Percentiles rank a stretch among this genome's conserved stretches.
Evolutionary conservation across 1,140 invertebrate genomes (phyloP).

Genomic region (Bombus sylvicola): DNA sequence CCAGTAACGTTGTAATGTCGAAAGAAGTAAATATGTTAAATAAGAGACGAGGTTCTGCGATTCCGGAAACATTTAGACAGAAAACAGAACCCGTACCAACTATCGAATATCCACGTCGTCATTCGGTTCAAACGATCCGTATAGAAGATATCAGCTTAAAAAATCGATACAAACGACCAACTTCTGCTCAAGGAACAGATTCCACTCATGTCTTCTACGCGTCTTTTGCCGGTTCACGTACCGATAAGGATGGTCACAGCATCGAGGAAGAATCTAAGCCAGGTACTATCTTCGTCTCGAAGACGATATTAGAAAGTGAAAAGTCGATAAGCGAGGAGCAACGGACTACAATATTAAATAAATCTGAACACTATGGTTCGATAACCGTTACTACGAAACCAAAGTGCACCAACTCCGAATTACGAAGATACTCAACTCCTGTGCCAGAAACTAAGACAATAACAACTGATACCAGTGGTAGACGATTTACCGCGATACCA

Average conservation of each 20-base stretch:
- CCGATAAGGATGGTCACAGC: conserved; percentile 29
- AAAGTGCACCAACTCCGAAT: conserved; percentile 70
- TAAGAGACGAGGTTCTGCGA: conserved; percentile 44
- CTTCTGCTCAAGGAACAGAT: conserved; percentile 70
- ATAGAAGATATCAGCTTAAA: conserved; percentile 55
- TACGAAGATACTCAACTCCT: conserved; percentile 72
- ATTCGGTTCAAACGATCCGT: conserved; percentile 68
- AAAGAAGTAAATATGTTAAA: conserved; percentile 13
- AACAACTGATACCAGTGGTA: conserved; percentile 44
- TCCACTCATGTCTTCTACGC: conserved; percentile 62
- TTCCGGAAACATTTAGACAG: conserved; percentile 52
- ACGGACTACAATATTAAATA: conserved; percentile 48
- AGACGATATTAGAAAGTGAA: conserved; percentile 1
- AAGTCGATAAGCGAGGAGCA: conserved; percentile 42
- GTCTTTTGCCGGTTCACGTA: conserved; percentile 50
- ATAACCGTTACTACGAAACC: conserved; percentile 57
- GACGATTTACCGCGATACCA: conserved; percentile 76
- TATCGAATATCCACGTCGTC: conserved; percentile 55
- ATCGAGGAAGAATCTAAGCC: conserved; percentile 25
- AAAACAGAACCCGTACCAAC: conserved; percentile 30
- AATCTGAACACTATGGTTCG: conserved; percentile 52
- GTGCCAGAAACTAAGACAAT: conserved; percentile 58
- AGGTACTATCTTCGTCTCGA: conserved; percentile 22
- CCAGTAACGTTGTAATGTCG: background rate
- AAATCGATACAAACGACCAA: conserved; percentile 61